Base-by-base conservation (phyloP, 2,888 invertebrate genomes). In the Hecatera dysodea region DNA sequence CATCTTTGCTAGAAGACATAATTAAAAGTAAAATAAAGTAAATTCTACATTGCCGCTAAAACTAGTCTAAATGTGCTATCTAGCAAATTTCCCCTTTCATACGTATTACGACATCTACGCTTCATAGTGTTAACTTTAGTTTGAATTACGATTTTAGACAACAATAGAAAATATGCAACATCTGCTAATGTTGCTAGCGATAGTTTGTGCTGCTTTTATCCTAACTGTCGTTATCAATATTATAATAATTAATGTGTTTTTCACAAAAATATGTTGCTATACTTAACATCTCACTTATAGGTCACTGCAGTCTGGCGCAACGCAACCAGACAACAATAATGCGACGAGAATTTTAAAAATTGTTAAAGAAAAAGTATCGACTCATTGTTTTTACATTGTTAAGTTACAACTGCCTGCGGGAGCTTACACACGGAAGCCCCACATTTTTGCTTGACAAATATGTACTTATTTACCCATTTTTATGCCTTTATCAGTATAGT, bases 11-110 rank as follows among this genome's bases (percentile, higher is more conserved):
- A 12, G 61, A 48, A 33, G 15, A 57, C 29, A 65, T 59, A 27
- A n/a, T 56, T 33, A 46, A 56, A 71, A 60, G 8, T 36, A 65
- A 56, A 71, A 57, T 53, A 48, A 60, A 76, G 67, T 66, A 60
- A 62, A 67, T 77, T 78, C 84, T 84, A 77, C 83, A 86, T 86
- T 66, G 59, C 68, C 56, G 72, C 74, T 33, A 55, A 44, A 50
- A 3, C 17, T 60, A 44, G n/a, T 60, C 22, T 62, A 62, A 66
- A 66, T 57, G 44, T 46, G 39, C 42, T 61, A 60, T 63, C 44
- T 53, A 33, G 29, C 1, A 44, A 11, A 52, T 17, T 48, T 24
- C 19, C 39, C 33, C 39, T 79, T 75, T 56, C 79, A 74, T 72
- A 82, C 12, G 2, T n/a, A 42, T 5, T 2, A 9, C 24, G 50